Conservation (phyloP, 2,113 vertebrate genomes). For the Egretta garzetta region DNA sequence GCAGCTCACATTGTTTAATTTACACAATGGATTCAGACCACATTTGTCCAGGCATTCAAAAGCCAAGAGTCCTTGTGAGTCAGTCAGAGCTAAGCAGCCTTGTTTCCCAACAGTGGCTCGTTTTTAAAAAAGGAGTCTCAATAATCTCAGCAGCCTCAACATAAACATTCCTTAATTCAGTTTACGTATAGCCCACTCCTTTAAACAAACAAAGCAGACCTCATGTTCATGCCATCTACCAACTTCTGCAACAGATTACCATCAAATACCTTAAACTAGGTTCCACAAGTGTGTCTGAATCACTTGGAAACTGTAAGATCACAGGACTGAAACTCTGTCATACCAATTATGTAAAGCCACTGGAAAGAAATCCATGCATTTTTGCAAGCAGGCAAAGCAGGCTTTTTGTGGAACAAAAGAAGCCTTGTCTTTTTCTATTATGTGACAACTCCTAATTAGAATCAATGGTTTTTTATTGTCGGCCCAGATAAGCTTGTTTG, state of each 20-base stretch:
- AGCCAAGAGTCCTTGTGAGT: neutral
- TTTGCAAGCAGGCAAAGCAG: slow-evolving; percentile 50
- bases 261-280: slow-evolving; percentile 64
- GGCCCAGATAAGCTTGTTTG: slow-evolving; percentile 75
- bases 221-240: slow-evolving; percentile 22
- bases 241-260: slow-evolving; percentile 26
- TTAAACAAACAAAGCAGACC: slow-evolving; percentile 42
- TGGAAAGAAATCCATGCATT: slow-evolving; percentile 63
- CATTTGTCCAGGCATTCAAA: slow-evolving; percentile 15
- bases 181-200: neutral
- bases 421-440: slow-evolving; percentile 68
- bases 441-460: slow-evolving; percentile 75
- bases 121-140: neutral
- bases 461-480: slow-evolving; percentile 75
- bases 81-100: neutral
- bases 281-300: slow-evolving; percentile 69
- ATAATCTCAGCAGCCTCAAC: slow-evolving; percentile 22
- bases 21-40: slow-evolving; percentile 20
- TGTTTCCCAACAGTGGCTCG: neutral
- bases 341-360: slow-evolving; percentile 65
- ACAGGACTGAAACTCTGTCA: slow-evolving; percentile 71
- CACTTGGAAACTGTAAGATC: slow-evolving; percentile 64
- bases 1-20: neutral
- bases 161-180: slow-evolving; percentile 5
- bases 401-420: slow-evolving; percentile 69